A percentile compares a stretch with the other conserved stretches of the same genome.
These are phyloP conservation scores for Busseola fusca DNA, from an alignment of 2,888 invertebrate genomes.

Conservation along the genomic window DNA sequence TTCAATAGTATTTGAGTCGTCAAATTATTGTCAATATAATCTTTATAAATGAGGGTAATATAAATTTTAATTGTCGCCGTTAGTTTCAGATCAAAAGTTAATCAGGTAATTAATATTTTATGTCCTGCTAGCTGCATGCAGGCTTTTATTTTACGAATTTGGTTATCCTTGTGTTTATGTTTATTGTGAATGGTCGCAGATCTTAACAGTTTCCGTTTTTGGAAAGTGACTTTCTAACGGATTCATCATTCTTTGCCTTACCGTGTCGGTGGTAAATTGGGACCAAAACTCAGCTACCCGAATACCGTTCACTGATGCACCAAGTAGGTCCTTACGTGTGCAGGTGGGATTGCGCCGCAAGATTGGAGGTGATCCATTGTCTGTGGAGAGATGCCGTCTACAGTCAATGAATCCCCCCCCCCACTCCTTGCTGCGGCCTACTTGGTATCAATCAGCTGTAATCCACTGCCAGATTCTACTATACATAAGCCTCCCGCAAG, in stretches of 20 bases:
- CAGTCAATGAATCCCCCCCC: too few relatives aligned
- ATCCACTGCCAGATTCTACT: not conserved
- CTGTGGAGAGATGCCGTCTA: too few relatives aligned
- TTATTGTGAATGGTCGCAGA: not conserved
- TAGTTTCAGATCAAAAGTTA: slow-evolving; percentile 36
- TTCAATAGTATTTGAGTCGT: slow-evolving; percentile 36
- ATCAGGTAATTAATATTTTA: slow-evolving; percentile 25
- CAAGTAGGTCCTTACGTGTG: too few relatives aligned
- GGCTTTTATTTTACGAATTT: not conserved
- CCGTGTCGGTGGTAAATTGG: too few relatives aligned
- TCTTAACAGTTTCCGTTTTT: not conserved
- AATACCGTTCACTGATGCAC: too few relatives aligned
- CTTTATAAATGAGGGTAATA: slow-evolving; percentile 39
- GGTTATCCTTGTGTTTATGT: too few relatives aligned
- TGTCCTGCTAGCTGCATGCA: not conserved
- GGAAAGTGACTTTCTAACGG: not conserved
- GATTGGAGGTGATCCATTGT: too few relatives aligned
- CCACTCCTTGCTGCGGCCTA: too few relatives aligned
- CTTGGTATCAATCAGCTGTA: too few relatives aligned
- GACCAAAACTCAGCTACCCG: too few relatives aligned
- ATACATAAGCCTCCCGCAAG: not conserved
- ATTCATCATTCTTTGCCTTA: not conserved
- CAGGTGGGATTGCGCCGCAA: too few relatives aligned
- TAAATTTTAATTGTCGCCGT: slow-evolving; percentile 38
- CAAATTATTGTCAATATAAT: slow-evolving; percentile 47